phyloP scores from a whole-genome alignment of 2,113 vertebrate genomes.

The Podarcis cretensis region DNA sequence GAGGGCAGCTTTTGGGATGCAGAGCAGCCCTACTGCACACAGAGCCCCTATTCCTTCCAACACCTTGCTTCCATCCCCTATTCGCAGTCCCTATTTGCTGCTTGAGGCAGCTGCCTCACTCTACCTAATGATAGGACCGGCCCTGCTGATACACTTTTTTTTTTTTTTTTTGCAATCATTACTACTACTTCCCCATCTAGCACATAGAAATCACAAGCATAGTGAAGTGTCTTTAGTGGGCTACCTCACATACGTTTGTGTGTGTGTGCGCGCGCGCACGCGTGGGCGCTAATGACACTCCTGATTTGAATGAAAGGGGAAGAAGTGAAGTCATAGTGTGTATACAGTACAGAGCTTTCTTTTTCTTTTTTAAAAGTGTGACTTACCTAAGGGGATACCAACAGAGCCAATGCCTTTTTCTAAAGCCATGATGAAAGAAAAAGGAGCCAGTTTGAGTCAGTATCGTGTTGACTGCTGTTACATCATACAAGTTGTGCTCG shows the following conservation, averaged over 20 bases:
- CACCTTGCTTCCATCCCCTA: too few species aligned
- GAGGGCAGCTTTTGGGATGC: neutral
- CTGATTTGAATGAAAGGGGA: neutral
- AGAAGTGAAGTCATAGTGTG: neutral
- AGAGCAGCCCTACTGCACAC: neutral
- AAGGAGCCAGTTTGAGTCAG: neutral
- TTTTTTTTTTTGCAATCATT: neutral
- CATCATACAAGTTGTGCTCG: slow-evolving; percentile 10
- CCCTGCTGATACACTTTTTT: neutral
- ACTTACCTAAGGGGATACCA: neutral
- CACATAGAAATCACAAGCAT: neutral
- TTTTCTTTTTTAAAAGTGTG: neutral
- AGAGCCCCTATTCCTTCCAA: neutral
- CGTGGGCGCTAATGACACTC: too few species aligned
- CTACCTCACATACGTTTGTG: neutral
- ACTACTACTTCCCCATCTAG: neutral
- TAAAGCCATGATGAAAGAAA: neutral
- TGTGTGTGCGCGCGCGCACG: rapidly evolving
- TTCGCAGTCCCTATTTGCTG: neutral
- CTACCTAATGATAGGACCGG: neutral
- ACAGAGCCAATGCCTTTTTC: neutral
- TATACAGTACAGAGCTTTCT: neutral
- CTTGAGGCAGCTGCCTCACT: neutral
- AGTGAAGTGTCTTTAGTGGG: too few species aligned
- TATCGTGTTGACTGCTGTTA: neutral